A percentile compares a stretch with the other conserved stretches of the same genome.
Evolutionary conservation across 2,113 vertebrate species (phyloP).

Genomic region (Daubentonia madagascariensis): DNA sequence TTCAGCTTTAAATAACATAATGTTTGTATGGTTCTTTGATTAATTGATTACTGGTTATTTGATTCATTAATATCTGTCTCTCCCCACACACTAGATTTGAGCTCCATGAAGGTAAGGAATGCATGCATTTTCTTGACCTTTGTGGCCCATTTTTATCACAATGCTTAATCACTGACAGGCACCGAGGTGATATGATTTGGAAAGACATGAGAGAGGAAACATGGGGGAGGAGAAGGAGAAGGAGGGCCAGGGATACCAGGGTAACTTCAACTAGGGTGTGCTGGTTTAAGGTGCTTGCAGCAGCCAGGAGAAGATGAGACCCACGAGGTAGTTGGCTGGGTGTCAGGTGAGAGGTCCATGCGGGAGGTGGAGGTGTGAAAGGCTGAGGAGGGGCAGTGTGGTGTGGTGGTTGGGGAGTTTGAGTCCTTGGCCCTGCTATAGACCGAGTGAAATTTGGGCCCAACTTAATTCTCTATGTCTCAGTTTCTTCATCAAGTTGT

Average conservation of each 20-base stretch:
- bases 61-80: neutral
- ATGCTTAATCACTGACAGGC: neutral
- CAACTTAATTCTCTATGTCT: rapidly evolving
- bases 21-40: neutral
- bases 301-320: no score
- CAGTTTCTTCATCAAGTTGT: neutral
- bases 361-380: neutral
- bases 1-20: neutral
- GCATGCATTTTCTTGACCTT: neutral
- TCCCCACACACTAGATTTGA: neutral
- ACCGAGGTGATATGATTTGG: neutral
- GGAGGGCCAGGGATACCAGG: neutral
- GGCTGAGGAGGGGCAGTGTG: neutral
- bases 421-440: neutral
- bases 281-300: neutral
- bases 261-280: neutral
- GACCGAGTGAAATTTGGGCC: neutral
- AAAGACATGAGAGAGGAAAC: neutral
- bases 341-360: neutral
- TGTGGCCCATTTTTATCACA: neutral
- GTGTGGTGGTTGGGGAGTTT: neutral
- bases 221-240: neutral
- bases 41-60: neutral
- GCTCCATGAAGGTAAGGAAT: neutral
- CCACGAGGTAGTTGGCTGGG: neutral